Base-by-base conservation (phyloP, 2,888 invertebrate species). In the Drosophila lutescens region DNA sequence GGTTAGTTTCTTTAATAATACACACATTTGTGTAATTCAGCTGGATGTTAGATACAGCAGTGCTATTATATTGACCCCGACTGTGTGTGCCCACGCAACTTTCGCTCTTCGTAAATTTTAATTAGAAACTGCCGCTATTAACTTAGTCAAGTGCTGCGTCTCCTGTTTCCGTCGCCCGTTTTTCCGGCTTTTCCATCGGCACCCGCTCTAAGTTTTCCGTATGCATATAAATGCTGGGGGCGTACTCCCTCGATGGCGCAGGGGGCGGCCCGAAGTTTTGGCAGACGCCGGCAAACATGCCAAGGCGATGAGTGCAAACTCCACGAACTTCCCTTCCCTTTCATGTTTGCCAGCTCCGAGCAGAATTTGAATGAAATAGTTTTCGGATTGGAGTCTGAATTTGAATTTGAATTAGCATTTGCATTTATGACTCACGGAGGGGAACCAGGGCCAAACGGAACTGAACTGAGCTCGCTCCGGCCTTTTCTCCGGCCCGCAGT, bases 121-220 rank as follows among this genome's bases (percentile, higher is more conserved):
- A 83, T 83, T 83, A 87, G 88, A 87, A 87, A 79, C 81, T 81
- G 78, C 79, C 76, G 77, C 85, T 75, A 75, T 87, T 83, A 77
- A 82, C 65, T 85, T 85, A 78, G 83, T 78, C 72, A 59, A 85
- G 88, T 82, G 79, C 61, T 49, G 43, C 54, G 34, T 41, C 65
- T 79, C 50, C 55, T 69, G 59, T 60, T 73, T 71, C 44, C 63
- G 59, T 57, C 55, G 23, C 40, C 20, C 44, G 13, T 12, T 38
- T 32, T 38, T 13, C 47, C 50, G 17, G 13, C 54, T 15, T 30
- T 30, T 30, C 30, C 30, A 10, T 5, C 46, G 8, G 41, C 55
- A 5, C 74, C 58, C 32, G 20, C 26, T 50, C 51, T 20, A 58
- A 82, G 81, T 77, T 87, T 82, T 67, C 53, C 81, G 57, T 77